Evolutionary conservation across 2,888 invertebrate genomes (phyloP), one percentile per base, ranked within the genome.

Genomic region (Lycaena phlaeas): DNA sequence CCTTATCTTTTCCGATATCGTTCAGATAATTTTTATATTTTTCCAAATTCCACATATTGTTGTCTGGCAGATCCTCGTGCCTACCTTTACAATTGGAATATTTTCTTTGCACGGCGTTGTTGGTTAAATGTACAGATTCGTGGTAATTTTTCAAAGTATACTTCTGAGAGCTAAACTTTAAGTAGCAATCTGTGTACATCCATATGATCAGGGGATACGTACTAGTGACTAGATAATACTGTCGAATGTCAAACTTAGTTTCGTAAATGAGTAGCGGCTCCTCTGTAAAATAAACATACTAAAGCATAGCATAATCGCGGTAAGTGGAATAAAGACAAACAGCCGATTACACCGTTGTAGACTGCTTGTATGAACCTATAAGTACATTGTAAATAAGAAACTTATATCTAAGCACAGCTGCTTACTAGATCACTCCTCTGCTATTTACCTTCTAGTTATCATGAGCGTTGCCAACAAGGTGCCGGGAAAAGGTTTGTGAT

Each of bases 181-280:
- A 78, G 60, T 96, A 94, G 58, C 93, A 92, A 57, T 94, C 75
- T 87, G 86, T 90, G 70, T 95, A 96, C 76, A 94, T 89, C 94
- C 95, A 96, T 57, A 96, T 89, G 1, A 91, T 90, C 37, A 96
- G 78, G 0, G 92, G 93, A 51, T 87, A 88, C 52, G 91, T 90
- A 52, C 90, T 91, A 27, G 92, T 93, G 0, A 95, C 90, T 38
- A 96, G 72, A 69, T 95, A 95, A 88, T 95, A 96, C 71, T 95
- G 94, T 5, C 96, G 87, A 48, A 96, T 94, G 61, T 96, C 96
- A 64, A 96, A 96, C 78, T 96, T 96, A 1, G 94, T 95, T 45
- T 91, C 90, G 64, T 93, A 87, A 27, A 96, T 89, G 30, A 96
- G 71, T 31, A 95, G 68, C 1, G 96, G 96, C 31, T 91, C 89